These are phyloP conservation scores for Sesia apiformis DNA, from an alignment of 2,888 invertebrate genomes.

Conservation along the genomic window DNA sequence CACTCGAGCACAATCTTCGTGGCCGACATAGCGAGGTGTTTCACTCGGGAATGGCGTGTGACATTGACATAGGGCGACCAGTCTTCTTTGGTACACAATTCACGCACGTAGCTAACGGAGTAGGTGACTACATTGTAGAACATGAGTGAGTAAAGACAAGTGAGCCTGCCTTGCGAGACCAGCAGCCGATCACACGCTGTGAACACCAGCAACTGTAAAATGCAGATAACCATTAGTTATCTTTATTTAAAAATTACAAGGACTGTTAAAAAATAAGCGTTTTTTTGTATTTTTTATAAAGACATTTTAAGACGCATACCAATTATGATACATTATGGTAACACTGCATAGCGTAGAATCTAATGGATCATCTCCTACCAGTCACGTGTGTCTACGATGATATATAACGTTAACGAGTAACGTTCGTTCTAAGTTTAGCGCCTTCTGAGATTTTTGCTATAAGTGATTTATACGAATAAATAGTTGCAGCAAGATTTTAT, in stretches of 20 bases:
- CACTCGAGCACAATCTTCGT: constrained; percentile 87
- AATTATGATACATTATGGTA: neutral
- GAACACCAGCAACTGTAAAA: constrained; percentile 79
- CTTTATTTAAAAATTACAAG: no score
- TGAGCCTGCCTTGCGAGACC: constrained; percentile 74
- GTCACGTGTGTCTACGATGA: no score
- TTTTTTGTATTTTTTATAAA: no score
- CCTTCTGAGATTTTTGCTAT: no score
- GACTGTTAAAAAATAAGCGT: no score
- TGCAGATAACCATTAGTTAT: neutral
- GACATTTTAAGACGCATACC: neutral
- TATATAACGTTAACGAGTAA: no score
- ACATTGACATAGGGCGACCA: constrained; percentile 86
- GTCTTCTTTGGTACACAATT: constrained; percentile 82
- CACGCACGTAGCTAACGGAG: constrained; percentile 83
- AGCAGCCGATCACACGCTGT: constrained; percentile 81
- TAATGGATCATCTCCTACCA: no score
- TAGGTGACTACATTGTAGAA: constrained; percentile 88
- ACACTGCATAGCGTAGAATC: no score
- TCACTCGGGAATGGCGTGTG: constrained; percentile 81
- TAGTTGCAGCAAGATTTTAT: no score
- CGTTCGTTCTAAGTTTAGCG: no score
- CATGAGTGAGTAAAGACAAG: constrained; percentile 84
- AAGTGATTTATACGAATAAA: no score
- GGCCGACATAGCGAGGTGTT: constrained; percentile 86